Evolutionary conservation across 1,140 invertebrate species (phyloP).

Genomic region (Cyclina sinensis): DNA sequence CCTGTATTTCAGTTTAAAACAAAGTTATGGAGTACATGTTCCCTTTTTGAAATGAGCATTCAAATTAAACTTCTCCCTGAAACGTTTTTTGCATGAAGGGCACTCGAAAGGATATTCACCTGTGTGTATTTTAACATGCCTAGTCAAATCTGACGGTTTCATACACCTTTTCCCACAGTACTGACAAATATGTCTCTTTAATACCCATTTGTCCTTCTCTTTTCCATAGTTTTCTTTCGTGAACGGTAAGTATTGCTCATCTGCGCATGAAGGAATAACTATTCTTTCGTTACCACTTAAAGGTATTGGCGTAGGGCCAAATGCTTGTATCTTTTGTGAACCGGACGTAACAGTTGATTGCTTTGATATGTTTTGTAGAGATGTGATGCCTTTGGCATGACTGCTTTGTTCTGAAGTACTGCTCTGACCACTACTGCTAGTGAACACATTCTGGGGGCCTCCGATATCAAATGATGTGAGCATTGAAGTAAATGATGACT

Average conservation of each 20-base stretch:
- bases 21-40: conserved; percentile 3
- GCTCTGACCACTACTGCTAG: neutral
- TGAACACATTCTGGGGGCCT: neutral
- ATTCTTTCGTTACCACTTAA: conserved; percentile 47
- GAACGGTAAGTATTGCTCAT: conserved; percentile 56
- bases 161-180: conserved; percentile 59
- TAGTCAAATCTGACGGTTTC: conserved; percentile 56
- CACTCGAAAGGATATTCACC: conserved; percentile 44
- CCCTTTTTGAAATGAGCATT: conserved; percentile 37
- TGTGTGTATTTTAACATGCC: conserved; percentile 43
- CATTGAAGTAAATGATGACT: conserved; percentile 32
- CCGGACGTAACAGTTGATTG: neutral
- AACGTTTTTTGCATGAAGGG: conserved; percentile 10
- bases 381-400: neutral
- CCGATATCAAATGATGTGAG: conserved; percentile 31
- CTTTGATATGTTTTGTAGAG: conserved; percentile 6
- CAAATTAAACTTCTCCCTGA: conserved; percentile 29
- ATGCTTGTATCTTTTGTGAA: neutral
- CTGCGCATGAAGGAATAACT: conserved; percentile 17
- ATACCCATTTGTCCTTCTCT: conserved; percentile 63
- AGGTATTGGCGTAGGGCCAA: neutral
- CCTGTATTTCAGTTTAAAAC: too few species aligned
- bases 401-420: neutral
- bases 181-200: conserved; percentile 52
- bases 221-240: conserved; percentile 62